phyloP scores from a whole-genome alignment of 2,113 vertebrate genomes.

The Callocephalon fimbriatum region DNA sequence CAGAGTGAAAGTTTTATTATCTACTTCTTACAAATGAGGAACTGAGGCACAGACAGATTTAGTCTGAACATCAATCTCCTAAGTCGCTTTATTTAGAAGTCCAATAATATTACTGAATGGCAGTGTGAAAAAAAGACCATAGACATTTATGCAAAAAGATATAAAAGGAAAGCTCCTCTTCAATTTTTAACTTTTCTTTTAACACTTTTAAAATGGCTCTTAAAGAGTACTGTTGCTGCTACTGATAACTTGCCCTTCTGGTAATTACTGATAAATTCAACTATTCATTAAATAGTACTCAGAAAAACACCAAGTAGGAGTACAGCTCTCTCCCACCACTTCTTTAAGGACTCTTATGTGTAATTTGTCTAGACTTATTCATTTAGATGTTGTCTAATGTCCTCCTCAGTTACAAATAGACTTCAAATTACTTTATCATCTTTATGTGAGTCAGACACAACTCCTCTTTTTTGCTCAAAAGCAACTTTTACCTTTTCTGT shows the following conservation, averaged over 20 bases:
- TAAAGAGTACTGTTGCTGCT: background rate
- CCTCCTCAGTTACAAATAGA: background rate
- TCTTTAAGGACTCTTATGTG: background rate
- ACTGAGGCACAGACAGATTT: background rate
- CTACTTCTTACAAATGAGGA: background rate
- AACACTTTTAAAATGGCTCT: background rate
- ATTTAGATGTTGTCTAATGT: conserved; percentile 21
- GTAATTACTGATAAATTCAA: background rate
- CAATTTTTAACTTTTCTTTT: background rate
- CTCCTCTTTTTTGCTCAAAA: background rate
- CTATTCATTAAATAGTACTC: conserved; percentile 3
- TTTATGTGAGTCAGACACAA: background rate
- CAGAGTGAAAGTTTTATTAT: background rate
- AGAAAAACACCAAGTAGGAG: background rate
- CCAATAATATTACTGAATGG: background rate
- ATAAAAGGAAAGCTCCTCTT: background rate
- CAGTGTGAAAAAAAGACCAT: background rate
- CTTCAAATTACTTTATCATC: background rate
- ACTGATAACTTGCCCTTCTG: background rate
- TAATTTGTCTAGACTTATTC: conserved; percentile 13
- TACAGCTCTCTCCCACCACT: background rate
- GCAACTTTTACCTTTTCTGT: background rate
- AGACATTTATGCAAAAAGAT: background rate
- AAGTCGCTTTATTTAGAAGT: background rate
- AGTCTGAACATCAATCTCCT: background rate